These are phyloP conservation scores for Criorhina ranunculi DNA, from an alignment of 2,888 invertebrate genomes.

Conservation along the genomic window DNA sequence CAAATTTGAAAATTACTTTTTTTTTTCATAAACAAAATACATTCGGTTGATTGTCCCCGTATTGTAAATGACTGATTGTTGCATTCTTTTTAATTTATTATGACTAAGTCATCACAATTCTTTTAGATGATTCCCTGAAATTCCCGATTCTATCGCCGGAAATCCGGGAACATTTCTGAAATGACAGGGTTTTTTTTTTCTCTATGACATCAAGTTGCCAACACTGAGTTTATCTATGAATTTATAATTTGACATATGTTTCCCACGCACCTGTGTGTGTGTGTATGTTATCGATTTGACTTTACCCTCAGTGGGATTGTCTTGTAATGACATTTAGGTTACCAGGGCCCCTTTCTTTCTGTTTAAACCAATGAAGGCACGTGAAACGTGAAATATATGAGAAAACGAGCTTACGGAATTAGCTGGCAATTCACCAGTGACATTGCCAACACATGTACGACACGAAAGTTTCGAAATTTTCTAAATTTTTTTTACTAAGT, in stretches of 20 bases:
- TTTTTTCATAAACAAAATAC: not conserved
- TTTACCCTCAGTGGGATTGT: not conserved
- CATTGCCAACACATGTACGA: conserved; percentile 3
- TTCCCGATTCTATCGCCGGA: conserved; percentile 61
- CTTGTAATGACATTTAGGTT: conserved; percentile 18
- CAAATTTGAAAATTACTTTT: conserved; percentile 20
- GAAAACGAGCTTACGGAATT: not conserved
- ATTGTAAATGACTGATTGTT: conserved; percentile 32
- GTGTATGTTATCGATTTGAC: conserved; percentile 16
- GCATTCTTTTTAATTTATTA: conserved; percentile 12
- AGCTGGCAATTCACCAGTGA: conserved; percentile 1
- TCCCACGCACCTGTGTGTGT: not conserved
- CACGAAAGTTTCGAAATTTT: conserved; percentile 26
- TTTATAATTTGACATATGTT: conserved; percentile 1
- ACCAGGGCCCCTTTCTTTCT: not conserved
- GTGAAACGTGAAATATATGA: conserved; percentile 4
- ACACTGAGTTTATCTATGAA: conserved; percentile 10
- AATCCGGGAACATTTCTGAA: conserved; percentile 54
- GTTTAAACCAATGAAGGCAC: conserved; percentile 15
- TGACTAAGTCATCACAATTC: conserved; percentile 38
- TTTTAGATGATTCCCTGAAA: conserved; percentile 52
- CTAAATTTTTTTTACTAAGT: conserved; percentile 22
- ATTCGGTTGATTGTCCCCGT: conserved; percentile 18
- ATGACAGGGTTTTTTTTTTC: conserved; percentile 4
- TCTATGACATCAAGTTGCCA: not conserved